These are phyloP conservation scores for Tenualosa thibaudeaui DNA, from an alignment of 2,797 vertebrate species.

Conservation along the genomic window DNA sequence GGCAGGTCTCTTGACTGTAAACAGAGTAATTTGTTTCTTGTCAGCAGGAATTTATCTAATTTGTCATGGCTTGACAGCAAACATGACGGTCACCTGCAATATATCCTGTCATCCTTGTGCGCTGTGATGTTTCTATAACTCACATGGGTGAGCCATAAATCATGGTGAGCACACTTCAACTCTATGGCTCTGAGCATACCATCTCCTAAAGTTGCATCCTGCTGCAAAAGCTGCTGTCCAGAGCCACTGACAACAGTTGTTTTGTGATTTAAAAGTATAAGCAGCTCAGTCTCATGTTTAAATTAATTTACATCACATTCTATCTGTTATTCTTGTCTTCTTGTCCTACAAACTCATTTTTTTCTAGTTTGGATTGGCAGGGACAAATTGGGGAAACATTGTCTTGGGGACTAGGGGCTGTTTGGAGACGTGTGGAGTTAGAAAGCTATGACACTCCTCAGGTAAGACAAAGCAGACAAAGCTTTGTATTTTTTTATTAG, in stretches of 20 bases:
- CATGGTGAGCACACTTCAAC: neutral
- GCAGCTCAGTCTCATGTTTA: neutral
- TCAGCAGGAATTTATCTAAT: neutral
- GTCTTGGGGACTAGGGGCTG: too few relatives aligned
- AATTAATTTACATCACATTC: neutral
- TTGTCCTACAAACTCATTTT: too few relatives aligned
- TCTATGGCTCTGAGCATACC: neutral
- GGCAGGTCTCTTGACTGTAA: neutral
- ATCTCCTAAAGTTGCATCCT: neutral
- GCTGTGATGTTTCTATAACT: neutral
- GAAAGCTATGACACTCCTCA: too few relatives aligned
- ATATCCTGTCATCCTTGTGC: neutral
- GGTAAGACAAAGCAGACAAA: too few relatives aligned
- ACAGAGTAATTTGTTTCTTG: neutral
- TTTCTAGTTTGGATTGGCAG: too few relatives aligned
- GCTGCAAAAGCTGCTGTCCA: neutral
- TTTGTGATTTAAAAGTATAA: neutral
- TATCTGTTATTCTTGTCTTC: too few relatives aligned
- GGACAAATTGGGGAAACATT: too few relatives aligned
- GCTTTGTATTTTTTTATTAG: too few relatives aligned
- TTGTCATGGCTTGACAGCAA: neutral
- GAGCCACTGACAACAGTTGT: neutral
- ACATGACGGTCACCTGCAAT: neutral
- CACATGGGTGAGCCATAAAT: neutral
- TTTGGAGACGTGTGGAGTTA: too few relatives aligned